phyloP scores from a whole-genome alignment of 2,888 invertebrate species.

The Hirtodrosophila cameraria region DNA sequence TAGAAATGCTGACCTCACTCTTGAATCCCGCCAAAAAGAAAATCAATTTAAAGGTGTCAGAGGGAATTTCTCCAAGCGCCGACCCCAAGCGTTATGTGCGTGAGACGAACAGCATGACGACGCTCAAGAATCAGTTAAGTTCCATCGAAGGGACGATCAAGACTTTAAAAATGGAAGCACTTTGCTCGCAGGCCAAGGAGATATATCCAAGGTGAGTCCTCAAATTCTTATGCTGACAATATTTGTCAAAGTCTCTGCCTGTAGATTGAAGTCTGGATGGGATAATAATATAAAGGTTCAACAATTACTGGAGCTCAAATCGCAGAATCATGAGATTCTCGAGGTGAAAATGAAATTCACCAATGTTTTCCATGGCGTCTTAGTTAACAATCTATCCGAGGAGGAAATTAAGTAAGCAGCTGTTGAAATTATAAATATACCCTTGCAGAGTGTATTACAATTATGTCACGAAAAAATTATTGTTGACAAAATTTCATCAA shows the following conservation, averaged over 20 bases:
- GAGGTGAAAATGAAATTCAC: conserved; percentile 69
- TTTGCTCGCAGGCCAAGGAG: conserved; percentile 78
- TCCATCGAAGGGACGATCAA: conserved; percentile 77
- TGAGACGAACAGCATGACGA: conserved; percentile 80
- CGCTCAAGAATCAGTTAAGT: conserved; percentile 72
- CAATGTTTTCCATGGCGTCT: conserved; percentile 57
- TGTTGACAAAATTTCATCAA: too few species aligned
- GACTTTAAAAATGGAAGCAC: conserved; percentile 78
- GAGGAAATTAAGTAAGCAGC: conserved; percentile 75
- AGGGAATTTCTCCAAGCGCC: not conserved
- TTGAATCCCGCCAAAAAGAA: too few species aligned
- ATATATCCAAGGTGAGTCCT: conserved; percentile 79
- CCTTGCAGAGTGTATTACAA: too few species aligned
- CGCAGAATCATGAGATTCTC: conserved; percentile 56
- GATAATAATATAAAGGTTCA: conserved; percentile 74
- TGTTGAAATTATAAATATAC: not conserved
- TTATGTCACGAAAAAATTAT: too few species aligned
- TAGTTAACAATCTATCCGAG: conserved; percentile 77
- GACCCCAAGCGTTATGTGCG: conserved; percentile 77
- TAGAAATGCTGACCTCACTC: not conserved
- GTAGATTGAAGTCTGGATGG: conserved; percentile 74
- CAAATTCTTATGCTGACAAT: too few species aligned
- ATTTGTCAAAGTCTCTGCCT: not conserved
- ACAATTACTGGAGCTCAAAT: conserved; percentile 63
- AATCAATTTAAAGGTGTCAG: too few species aligned